A percentile compares a stretch with the other conserved stretches of the same genome.
phyloP scores from a whole-genome alignment of 2,797 vertebrate genomes.

The Benthosema pterotum region DNA sequence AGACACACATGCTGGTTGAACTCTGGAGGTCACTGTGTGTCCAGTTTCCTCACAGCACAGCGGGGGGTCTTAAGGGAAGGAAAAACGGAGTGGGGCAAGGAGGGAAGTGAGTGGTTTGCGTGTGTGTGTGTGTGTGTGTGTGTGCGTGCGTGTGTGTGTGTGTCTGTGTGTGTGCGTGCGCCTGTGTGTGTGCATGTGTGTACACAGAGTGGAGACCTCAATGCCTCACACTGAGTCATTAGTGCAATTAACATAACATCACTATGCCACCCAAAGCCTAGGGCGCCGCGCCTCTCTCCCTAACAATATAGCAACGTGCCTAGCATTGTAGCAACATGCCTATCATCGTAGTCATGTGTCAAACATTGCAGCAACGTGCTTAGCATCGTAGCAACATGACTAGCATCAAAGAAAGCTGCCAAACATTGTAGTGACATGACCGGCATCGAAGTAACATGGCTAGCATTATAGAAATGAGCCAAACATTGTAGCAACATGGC shows the following conservation, averaged over 20 bases:
- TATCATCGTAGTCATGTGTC: too few species aligned
- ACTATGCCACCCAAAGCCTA: conserved; percentile 21
- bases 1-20: background rate
- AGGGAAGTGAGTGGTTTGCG: conserved; percentile 25
- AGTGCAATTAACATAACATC: conserved; percentile 46
- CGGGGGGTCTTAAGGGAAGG: conserved; percentile 44
- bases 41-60: conserved; percentile 37
- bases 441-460: too few species aligned
- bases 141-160: conserved; percentile 29
- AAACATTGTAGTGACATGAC: too few species aligned
- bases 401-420: too few species aligned
- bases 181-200: conserved; percentile 34
- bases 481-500: too few species aligned
- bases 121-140: conserved; percentile 7
- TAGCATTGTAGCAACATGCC: too few species aligned
- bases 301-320: too few species aligned
- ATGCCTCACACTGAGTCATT: conserved; percentile 23
- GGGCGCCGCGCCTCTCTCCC: too few species aligned
- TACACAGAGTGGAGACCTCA: conserved; percentile 53
- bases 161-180: conserved; percentile 38
- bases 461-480: too few species aligned
- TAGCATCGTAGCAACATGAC: too few species aligned
- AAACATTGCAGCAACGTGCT: too few species aligned
- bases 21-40: conserved; percentile 27
- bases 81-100: conserved; percentile 31